Percentiles rank a stretch among this genome's conserved stretches.
Evolutionary conservation across 2,888 invertebrate species (phyloP).

Genomic region (Beris morrisii): DNA sequence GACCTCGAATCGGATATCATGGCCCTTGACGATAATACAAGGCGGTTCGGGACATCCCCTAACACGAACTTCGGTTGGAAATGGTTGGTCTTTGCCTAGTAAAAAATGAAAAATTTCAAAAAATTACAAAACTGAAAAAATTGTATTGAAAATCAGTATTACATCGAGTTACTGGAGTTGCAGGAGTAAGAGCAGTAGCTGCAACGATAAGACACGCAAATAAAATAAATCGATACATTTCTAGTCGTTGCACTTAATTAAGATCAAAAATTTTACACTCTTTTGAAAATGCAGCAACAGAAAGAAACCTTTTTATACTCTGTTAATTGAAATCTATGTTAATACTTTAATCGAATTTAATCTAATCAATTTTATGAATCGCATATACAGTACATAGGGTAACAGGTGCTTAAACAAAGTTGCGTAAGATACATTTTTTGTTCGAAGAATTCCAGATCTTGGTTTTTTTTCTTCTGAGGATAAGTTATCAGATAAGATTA

Average conservation of each 20-base stretch:
- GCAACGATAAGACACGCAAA: not conserved
- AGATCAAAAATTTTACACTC: no score
- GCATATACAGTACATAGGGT: no score
- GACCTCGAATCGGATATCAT: slow-evolving; percentile 3
- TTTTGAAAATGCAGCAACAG: no score
- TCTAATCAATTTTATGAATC: no score
- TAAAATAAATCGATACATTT: slow-evolving; percentile 17
- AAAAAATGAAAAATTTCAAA: not conserved
- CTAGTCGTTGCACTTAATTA: not conserved
- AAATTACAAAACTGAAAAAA: not conserved
- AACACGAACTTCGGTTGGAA: slow-evolving; percentile 4
- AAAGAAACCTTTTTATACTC: no score
- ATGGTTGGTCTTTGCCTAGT: slow-evolving; percentile 3
- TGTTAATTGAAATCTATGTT: no score
- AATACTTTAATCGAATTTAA: no score
- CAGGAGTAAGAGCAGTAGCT: slow-evolving; percentile 1
- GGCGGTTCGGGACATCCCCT: slow-evolving; percentile 15
- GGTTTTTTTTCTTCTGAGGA: no score
- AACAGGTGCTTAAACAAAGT: no score
- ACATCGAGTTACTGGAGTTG: slow-evolving; percentile 23
- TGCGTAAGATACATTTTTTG: no score
- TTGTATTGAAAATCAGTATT: slow-evolving; percentile 1
- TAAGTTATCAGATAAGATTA: no score
- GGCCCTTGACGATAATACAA: slow-evolving; percentile 18
- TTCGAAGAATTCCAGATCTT: no score